A percentile compares a stretch with the other conserved stretches of the same genome.
phyloP scores from a whole-genome alignment of 2,113 vertebrate species.

The Pluvialis apricaria region DNA sequence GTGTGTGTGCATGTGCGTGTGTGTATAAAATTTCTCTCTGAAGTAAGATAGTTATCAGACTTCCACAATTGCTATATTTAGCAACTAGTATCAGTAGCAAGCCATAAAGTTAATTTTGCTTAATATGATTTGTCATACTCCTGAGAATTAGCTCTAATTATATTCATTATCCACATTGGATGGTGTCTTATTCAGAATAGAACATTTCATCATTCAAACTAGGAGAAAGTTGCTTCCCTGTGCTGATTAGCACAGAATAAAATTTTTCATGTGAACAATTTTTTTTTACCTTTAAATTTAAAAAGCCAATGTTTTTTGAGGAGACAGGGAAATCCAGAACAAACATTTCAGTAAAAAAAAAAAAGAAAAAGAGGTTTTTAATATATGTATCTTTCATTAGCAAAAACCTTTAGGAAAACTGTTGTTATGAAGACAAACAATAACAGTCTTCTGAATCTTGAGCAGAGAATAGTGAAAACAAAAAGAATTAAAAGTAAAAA shows the following conservation, averaged over 20 bases:
- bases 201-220: neutral
- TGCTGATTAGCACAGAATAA: neutral
- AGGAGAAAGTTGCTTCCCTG: neutral
- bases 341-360: neutral
- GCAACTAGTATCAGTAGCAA: neutral
- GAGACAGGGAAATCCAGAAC: neutral
- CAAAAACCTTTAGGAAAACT: neutral
- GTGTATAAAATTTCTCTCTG: neutral
- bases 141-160: slow-evolving; percentile 37
- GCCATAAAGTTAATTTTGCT: slow-evolving; percentile 14
- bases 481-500: neutral
- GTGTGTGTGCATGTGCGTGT: too few species aligned
- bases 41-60: neutral
- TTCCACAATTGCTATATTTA: neutral
- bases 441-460: neutral
- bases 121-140: slow-evolving; percentile 36
- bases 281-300: neutral
- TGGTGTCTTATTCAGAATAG: neutral
- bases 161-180: slow-evolving; percentile 23
- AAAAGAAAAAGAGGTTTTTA: neutral
- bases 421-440: neutral
- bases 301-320: neutral
- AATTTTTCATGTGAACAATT: neutral
- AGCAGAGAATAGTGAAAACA: neutral
- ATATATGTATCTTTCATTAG: neutral